These are phyloP conservation scores for Trypoxylon attenuatum DNA, from an alignment of 2,888 invertebrate genomes.

Conservation along the genomic window DNA sequence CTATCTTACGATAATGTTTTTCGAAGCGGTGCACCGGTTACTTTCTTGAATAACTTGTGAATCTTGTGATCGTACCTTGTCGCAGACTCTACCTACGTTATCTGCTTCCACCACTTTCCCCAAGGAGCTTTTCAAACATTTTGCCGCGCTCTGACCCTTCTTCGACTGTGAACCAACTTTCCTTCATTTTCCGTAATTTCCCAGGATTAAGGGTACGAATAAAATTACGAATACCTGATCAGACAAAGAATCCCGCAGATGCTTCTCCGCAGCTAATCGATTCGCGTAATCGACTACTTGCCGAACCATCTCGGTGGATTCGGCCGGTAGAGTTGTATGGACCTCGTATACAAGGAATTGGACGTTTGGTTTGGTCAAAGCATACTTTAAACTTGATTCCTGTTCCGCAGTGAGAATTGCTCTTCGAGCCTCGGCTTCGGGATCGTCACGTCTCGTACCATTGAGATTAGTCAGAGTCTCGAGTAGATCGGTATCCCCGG, in stretches of 20 bases:
- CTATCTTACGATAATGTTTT: conserved; percentile 32
- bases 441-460: conserved; percentile 25
- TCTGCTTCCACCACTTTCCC: no score
- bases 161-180: no score
- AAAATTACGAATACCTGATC: conserved; percentile 18
- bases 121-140: no score
- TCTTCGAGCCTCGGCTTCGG: conserved; percentile 50
- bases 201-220: no score
- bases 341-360: conserved; percentile 89
- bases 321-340: conserved; percentile 84
- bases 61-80: no score
- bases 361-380: conserved; percentile 88
- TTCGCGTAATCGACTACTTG: conserved; percentile 83
- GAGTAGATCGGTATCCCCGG: conserved; percentile 85
- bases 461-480: conserved; percentile 76
- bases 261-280: conserved; percentile 81
- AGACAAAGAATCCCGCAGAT: conserved; percentile 75
- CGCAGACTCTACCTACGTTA: no score
- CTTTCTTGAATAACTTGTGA: no score
- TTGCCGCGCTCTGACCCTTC: not conserved
- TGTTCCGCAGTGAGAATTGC: conserved; percentile 85
- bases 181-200: no score
- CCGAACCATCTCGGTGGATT: conserved; percentile 84
- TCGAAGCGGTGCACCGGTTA: no score
- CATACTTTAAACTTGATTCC: conserved; percentile 82